phyloP scores from a whole-genome alignment of 1,140 invertebrate species.

The Lucilia sericata region DNA sequence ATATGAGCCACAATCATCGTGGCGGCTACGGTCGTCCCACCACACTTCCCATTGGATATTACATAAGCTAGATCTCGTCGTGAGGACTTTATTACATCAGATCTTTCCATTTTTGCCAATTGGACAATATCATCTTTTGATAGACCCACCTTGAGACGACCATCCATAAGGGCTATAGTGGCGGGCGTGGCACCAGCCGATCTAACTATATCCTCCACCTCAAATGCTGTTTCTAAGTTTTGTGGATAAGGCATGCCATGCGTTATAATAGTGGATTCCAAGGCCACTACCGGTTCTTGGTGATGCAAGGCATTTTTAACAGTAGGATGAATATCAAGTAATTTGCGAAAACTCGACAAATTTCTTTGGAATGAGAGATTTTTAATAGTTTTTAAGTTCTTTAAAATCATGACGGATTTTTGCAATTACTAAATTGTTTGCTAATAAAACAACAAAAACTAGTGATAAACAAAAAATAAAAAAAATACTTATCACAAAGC shows the following conservation, averaged over 20 bases:
- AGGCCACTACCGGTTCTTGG: slow-evolving; percentile 78
- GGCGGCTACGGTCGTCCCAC: slow-evolving; percentile 96
- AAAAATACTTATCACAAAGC: no score
- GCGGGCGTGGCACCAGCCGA: slow-evolving; percentile 89
- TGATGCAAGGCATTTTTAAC: slow-evolving; percentile 54
- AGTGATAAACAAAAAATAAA: no score
- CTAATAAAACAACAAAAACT: no score
- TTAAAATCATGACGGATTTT: background rate
- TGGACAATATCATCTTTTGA: slow-evolving; percentile 73
- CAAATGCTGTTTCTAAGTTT: slow-evolving; percentile 87
- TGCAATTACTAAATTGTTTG: background rate
- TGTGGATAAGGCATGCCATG: slow-evolving; percentile 97
- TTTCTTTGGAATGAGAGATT: background rate
- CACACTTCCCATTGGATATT: slow-evolving; percentile 79
- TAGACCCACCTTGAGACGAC: slow-evolving; percentile 86
- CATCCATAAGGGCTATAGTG: slow-evolving; percentile 90
- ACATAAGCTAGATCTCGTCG: slow-evolving; percentile 86
- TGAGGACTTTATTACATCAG: slow-evolving; percentile 79
- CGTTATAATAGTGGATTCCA: slow-evolving; percentile 98
- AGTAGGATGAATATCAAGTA: slow-evolving; percentile 56
- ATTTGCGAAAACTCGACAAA: background rate
- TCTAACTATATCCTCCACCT: slow-evolving; percentile 84
- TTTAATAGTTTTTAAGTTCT: slow-evolving; percentile 10
- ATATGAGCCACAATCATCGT: slow-evolving; percentile 88
- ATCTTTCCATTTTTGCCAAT: slow-evolving; percentile 70